Base-by-base conservation (phyloP, 2,113 vertebrate genomes). In the Epinephelus cyanopodus region DNA sequence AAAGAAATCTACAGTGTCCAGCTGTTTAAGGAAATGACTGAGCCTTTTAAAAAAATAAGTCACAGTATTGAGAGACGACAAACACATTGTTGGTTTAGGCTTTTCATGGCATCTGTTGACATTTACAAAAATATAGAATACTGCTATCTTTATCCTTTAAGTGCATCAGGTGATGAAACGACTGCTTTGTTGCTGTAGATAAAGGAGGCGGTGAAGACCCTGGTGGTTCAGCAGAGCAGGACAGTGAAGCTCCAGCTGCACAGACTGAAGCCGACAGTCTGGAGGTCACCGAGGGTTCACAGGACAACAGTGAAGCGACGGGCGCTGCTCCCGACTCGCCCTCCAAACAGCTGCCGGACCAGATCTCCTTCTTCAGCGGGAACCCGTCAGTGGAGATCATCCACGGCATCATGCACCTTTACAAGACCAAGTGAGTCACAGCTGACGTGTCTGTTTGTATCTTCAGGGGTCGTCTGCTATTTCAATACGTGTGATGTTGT, bases 331-430 rank as follows among this genome's bases (percentile, higher is more conserved):
- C 96, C 0, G 98, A 98, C 67, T 98, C 97, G 0, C 97, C 98
- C 6, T 99, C 98, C 23, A 98, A 99, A 79, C 97, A 98, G 90
- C 96, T 99, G 74, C 98, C 98, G 0, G 98, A 99, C 74, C 97
- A 99, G 95, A 99, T 99, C 76, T 98, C 98, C 5, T 99, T 99
- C 95, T 99, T 98, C 95, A 99, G 98, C 0, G 98, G 98, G 67
- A 99, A 99, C 71, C 98, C 98, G 0, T 99, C 97, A 0, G 98
- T 99, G 39, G 98, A 99, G 93, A 99, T 99, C 0, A 95, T 99
- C 74, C 98, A 99, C 5, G 98, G 98, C n/a, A 97, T 99, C 77
- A 99, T 99, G 98, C 98, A 99, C 56, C 96, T 99, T 14, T 99
- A 99, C 91, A 99, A 99, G 92, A 99, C 98, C 81, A 99, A 99